A percentile compares a stretch with the other conserved stretches of the same genome.
Conservation (phyloP, 2,797 vertebrate species). For the Tapirus indicus region DNA sequence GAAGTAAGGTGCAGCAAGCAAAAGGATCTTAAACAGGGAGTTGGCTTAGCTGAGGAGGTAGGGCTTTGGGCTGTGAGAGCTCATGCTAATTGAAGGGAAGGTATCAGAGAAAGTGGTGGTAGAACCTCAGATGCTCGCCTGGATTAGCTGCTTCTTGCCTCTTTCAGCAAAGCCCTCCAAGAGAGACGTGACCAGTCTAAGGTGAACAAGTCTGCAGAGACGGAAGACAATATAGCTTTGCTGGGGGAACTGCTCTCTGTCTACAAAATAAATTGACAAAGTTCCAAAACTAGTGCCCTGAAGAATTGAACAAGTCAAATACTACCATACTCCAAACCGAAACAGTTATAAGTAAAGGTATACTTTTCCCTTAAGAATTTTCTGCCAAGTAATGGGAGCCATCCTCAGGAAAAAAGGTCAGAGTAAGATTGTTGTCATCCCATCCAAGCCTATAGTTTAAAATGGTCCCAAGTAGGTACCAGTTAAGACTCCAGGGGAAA, state of each 20-base stretch:
- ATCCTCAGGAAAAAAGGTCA: neutral
- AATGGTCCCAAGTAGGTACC: neutral
- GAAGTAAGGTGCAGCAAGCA: neutral
- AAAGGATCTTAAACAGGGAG: neutral
- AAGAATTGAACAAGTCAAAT: neutral
- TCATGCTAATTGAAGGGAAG: neutral
- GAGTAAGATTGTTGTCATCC: neutral
- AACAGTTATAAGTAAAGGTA: neutral
- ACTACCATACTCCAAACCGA: neutral
- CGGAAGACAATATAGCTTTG: neutral
- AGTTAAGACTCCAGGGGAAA: neutral
- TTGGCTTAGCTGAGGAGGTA: neutral
- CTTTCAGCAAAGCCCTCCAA: neutral
- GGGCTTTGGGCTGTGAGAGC: neutral
- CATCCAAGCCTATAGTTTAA: neutral
- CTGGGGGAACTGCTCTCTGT: neutral
- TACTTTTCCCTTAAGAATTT: neutral
- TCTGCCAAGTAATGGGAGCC: neutral
- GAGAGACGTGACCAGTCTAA: neutral
- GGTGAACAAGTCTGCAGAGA: neutral
- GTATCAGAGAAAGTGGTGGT: neutral
- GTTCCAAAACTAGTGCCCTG: neutral
- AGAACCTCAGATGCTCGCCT: neutral
- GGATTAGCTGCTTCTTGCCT: neutral
- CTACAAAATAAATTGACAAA: neutral